A percentile compares a stretch with the other conserved stretches of the same genome.
Conservation (phyloP, 2,797 vertebrate species). For the Pogonophryne albipinna region DNA sequence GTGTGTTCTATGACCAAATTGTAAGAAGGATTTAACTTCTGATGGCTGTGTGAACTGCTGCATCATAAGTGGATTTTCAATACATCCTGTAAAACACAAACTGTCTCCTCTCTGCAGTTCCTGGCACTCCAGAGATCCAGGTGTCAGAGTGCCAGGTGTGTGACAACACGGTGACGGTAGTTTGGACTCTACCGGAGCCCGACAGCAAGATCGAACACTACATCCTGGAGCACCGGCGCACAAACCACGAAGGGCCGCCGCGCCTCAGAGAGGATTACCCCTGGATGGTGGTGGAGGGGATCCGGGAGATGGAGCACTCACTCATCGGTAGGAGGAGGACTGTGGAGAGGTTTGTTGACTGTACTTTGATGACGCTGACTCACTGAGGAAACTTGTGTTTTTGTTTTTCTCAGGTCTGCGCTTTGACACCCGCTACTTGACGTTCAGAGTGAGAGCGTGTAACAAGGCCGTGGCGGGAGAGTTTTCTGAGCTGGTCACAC, state of each 20-base stretch:
- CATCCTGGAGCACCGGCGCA: conserved; percentile 91
- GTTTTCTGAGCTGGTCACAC: conserved; percentile 92
- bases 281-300: conserved; percentile 97
- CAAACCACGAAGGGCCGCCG: conserved; percentile 93
- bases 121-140: conserved; percentile 92
- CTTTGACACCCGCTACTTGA: conserved; percentile 95
- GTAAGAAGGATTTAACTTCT: no score
- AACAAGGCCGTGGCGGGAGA: conserved; percentile 97
- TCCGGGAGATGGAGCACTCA: conserved; percentile 88
- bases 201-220: conserved; percentile 96
- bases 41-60: no score
- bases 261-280: conserved; percentile 94
- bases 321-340: conserved; percentile 83
- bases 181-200: conserved; percentile 90
- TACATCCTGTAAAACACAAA: not conserved
- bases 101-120: conserved; percentile 81
- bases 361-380: not conserved
- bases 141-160: conserved; percentile 91
- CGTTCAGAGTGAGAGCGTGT: conserved; percentile 93
- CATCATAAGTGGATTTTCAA: not conserved
- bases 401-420: conserved; percentile 86
- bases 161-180: conserved; percentile 91
- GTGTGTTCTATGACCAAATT: no score
- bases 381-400: not conserved
- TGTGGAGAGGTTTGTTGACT: not conserved